Conservation (phyloP, 2,797 vertebrate genomes). For the Notolabrus celidotus region DNA sequence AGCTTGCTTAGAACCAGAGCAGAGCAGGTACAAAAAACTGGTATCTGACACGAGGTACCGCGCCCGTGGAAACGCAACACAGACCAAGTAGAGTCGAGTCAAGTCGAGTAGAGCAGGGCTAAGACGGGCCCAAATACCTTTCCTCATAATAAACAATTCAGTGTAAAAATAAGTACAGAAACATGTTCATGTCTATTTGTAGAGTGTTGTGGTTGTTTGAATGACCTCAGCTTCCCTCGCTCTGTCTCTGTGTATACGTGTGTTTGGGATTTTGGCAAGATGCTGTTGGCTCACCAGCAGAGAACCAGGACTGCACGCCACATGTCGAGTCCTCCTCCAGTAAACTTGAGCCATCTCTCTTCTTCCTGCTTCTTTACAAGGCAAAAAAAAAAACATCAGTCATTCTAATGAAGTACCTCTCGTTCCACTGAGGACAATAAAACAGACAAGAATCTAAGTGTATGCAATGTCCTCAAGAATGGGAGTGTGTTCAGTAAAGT, state of each 20-base stretch:
- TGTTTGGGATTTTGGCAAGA: constrained; percentile 55
- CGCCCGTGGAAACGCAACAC: too few relatives aligned
- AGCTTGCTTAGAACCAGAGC: too few relatives aligned
- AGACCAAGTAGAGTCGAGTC: too few relatives aligned
- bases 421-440: not conserved
- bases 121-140: constrained; percentile 6
- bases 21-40: too few relatives aligned
- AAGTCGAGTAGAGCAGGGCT: too few relatives aligned
- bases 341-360: constrained; percentile 18
- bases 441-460: not conserved
- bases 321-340: constrained; percentile 53
- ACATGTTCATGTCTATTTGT: constrained; percentile 9
- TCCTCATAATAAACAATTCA: constrained; percentile 5
- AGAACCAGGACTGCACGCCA: constrained; percentile 58
- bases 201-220: constrained; percentile 13
- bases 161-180: constrained; percentile 3
- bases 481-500: not conserved
- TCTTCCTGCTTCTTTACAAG: constrained; percentile 21
- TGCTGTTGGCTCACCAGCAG: constrained; percentile 32
- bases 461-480: not conserved
- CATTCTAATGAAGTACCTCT: constrained; percentile 35
- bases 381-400: constrained; percentile 28
- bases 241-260: constrained; percentile 9
- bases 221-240: constrained; percentile 27
- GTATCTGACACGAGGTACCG: too few relatives aligned